These are phyloP conservation scores for Uloborus diversus DNA, from an alignment of 1,140 invertebrate species.

Conservation along the genomic window DNA sequence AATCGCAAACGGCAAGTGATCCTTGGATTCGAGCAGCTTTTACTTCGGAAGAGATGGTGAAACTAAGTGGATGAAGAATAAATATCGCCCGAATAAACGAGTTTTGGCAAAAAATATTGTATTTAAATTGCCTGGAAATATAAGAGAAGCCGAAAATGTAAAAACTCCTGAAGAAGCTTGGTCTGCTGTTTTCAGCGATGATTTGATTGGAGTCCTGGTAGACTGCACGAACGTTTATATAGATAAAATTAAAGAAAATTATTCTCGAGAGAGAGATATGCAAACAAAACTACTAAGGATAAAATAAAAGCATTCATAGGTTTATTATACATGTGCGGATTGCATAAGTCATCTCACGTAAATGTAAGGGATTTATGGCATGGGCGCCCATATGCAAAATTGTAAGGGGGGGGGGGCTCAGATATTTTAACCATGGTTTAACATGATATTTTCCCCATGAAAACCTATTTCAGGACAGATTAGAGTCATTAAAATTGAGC, in stretches of 20 bases:
- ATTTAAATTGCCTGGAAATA: not conserved
- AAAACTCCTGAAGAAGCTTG: not conserved
- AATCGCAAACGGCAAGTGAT: no score
- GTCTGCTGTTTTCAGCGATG: no score
- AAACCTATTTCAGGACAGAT: no score
- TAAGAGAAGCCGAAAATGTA: not conserved
- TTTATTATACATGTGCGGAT: not conserved
- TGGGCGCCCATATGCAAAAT: no score
- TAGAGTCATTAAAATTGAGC: no score
- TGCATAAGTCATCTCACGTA: constrained; percentile 23
- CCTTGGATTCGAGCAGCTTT: no score
- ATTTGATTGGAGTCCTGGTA: not conserved
- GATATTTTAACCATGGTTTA: no score
- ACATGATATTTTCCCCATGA: no score
- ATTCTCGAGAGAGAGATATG: not conserved
- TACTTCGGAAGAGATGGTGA: not conserved
- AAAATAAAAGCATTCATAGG: not conserved
- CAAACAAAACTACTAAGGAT: not conserved
- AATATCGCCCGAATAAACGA: not conserved
- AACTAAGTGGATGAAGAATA: not conserved
- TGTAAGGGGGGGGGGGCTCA: no score
- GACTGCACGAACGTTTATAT: not conserved
- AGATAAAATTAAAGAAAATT: not conserved
- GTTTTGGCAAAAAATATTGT: no score
- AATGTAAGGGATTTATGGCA: not conserved